A percentile compares a stretch with the other conserved stretches of the same genome.
Conservation (phyloP, 2,888 invertebrate genomes). For the Chymomyza fuscimana region DNA sequence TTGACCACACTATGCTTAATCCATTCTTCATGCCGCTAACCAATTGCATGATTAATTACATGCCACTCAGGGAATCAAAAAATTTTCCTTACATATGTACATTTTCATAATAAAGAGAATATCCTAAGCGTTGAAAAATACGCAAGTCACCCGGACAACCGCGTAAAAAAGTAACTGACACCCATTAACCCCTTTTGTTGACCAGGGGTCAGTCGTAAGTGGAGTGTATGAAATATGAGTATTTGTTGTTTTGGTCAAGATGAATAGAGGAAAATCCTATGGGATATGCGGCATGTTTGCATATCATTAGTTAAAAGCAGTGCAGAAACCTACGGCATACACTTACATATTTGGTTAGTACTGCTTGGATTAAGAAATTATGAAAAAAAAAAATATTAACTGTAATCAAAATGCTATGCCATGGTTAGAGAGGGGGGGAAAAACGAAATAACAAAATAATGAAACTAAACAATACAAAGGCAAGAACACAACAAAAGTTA, state of each 20-base stretch:
- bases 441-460: conserved; percentile 22
- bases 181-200: conserved; percentile 59
- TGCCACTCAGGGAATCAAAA: conserved; percentile 35
- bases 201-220: conserved; percentile 55
- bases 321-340: not conserved
- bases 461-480: conserved; percentile 30
- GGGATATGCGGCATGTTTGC: conserved; percentile 60
- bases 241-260: conserved; percentile 48
- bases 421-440: conserved; percentile 28
- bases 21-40: conserved; percentile 57
- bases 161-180: conserved; percentile 46
- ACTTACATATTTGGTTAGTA: not conserved
- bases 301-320: conserved; percentile 56
- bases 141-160: conserved; percentile 60
- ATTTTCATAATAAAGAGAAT: conserved; percentile 37
- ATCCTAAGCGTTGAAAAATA: conserved; percentile 34
- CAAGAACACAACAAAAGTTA: conserved; percentile 53
- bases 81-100: conserved; percentile 7
- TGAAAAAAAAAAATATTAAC: conserved; percentile 50
- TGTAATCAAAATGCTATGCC: conserved; percentile 47
- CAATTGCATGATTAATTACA: conserved; percentile 67
- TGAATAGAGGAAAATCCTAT: conserved; percentile 31
- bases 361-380: conserved; percentile 21
- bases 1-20: conserved; percentile 47
- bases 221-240: conserved; percentile 55